These are phyloP conservation scores for Esox niger DNA, from an alignment of 2,113 vertebrate species.

Conservation along the genomic window DNA sequence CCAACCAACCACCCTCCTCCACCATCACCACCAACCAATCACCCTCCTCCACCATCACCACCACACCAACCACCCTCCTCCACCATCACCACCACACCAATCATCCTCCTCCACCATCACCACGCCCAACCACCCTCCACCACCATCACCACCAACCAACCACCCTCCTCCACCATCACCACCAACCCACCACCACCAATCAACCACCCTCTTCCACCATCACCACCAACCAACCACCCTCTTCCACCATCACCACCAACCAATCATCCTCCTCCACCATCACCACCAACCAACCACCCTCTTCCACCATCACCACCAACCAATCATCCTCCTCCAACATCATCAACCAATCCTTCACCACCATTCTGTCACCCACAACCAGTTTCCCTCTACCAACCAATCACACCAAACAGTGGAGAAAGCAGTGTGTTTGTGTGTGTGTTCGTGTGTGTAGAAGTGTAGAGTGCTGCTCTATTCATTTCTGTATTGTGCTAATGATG, in stretches of 20 bases:
- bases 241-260: background rate
- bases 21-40: no score
- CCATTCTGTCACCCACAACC: no score
- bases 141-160: background rate
- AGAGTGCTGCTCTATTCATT: background rate
- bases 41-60: no score
- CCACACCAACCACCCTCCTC: no score
- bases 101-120: no score
- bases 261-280: background rate
- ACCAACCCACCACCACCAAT: no score
- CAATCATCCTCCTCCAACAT: no score
- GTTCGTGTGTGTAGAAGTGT: background rate
- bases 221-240: background rate
- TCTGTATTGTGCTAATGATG: slow-evolving; percentile 6
- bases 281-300: background rate
- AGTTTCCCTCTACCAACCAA: background rate
- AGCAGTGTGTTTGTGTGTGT: slow-evolving; percentile 3
- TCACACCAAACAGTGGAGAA: slow-evolving; percentile 4
- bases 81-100: no score
- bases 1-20: no score
- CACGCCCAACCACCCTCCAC: no score
- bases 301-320: no score
- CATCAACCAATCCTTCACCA: no score
- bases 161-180: background rate
- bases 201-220: background rate